Conservation (phyloP, 2,888 invertebrate species). For the Calameuta idolon region DNA sequence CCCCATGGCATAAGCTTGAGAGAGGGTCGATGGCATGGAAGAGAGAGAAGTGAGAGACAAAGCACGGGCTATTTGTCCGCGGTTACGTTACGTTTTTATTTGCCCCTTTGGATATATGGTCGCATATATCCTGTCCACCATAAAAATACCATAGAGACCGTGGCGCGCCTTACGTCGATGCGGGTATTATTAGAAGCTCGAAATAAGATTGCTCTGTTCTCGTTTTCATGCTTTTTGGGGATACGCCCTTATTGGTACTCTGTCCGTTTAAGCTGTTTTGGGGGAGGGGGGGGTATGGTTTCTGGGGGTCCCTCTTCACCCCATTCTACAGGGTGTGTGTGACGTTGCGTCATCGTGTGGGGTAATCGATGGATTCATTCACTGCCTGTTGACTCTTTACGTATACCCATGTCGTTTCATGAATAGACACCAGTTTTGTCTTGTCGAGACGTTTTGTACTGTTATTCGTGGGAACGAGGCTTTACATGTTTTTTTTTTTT, state of each 20-base stretch:
- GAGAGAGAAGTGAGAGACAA: conserved; percentile 13
- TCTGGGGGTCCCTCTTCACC: background rate
- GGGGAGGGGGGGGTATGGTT: background rate
- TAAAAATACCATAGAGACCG: conserved; percentile 42
- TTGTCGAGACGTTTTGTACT: background rate
- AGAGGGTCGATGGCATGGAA: conserved; percentile 8
- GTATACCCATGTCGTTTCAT: background rate
- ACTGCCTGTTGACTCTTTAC: background rate
- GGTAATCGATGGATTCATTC: background rate
- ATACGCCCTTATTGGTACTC: background rate
- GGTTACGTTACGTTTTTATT: conserved; percentile 40
- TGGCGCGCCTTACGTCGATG: conserved; percentile 22
- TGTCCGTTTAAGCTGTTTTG: background rate
- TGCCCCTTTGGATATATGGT: conserved; percentile 26
- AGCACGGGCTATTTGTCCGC: conserved; percentile 39
- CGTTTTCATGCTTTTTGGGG: background rate
- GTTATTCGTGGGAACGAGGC: background rate
- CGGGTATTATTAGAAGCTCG: conserved; percentile 50
- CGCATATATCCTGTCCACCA: conserved; percentile 34
- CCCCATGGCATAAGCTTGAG: background rate
- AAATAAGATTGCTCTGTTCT: conserved; percentile 43
- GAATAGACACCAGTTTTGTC: background rate
- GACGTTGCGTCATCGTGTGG: background rate
- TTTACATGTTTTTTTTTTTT: background rate
- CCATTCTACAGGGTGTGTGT: background rate